Evolutionary conservation across 1,140 invertebrate species (phyloP).

Genomic region (Melitaea cinxia): DNA sequence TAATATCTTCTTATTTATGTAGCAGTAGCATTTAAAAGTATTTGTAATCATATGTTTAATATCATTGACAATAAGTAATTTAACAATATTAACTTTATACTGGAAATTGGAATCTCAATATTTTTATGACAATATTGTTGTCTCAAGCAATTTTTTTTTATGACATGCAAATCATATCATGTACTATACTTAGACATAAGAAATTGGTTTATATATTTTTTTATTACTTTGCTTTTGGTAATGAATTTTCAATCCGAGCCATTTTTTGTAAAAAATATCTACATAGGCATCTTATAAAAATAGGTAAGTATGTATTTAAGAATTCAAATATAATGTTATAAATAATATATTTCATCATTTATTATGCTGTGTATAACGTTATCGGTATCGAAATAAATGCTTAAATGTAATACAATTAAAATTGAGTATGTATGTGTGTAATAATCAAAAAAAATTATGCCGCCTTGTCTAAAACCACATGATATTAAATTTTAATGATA

Average conservation of each 20-base stretch:
- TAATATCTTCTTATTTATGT: constrained; percentile 15
- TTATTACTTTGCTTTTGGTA: constrained; percentile 26
- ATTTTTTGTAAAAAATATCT: constrained; percentile 49
- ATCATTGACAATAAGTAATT: constrained; percentile 32
- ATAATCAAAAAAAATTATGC: too few relatives aligned
- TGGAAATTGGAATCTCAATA: constrained; percentile 18
- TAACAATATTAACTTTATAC: not conserved
- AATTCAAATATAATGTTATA: not conserved
- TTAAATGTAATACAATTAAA: too few relatives aligned
- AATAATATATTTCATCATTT: not conserved
- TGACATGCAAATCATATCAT: constrained; percentile 39
- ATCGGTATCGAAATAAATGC: too few relatives aligned
- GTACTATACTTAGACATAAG: constrained; percentile 49
- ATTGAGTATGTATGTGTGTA: too few relatives aligned
- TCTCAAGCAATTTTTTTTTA: constrained; percentile 10
- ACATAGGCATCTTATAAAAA: not conserved
- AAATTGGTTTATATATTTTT: constrained; percentile 42
- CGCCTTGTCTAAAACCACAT: too few relatives aligned
- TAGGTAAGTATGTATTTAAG: not conserved
- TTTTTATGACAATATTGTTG: constrained; percentile 16
- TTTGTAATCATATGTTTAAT: constrained; percentile 20
- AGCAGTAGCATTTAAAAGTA: not conserved
- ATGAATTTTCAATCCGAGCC: constrained; percentile 65
- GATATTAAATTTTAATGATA: too few relatives aligned
- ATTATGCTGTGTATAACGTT: too few relatives aligned